Percentiles rank a stretch among this genome's conserved stretches.
Conservation (phyloP, 2,888 invertebrate species). For the Nomada flava region DNA sequence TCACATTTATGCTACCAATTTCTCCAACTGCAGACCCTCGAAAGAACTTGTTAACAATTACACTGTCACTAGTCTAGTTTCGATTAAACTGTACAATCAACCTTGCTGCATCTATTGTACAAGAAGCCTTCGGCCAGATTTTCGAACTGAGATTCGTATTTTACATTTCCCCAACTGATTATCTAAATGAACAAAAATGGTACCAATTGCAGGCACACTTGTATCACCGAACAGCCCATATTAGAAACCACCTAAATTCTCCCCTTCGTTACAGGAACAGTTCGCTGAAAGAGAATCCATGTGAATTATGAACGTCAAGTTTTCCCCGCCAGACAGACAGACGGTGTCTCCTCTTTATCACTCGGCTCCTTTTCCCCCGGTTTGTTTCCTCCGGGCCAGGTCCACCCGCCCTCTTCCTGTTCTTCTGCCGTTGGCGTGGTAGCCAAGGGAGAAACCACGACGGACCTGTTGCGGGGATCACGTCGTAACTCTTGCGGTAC, state of each 20-base stretch:
- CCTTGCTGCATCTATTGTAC: too few relatives aligned
- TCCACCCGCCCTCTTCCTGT: slow-evolving; percentile 51
- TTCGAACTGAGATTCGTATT: too few relatives aligned
- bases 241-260: background rate
- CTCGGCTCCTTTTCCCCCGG: slow-evolving; percentile 24
- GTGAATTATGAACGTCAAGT: background rate
- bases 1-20: too few relatives aligned
- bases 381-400: slow-evolving; percentile 24
- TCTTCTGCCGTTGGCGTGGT: slow-evolving; percentile 64
- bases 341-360: slow-evolving; percentile 38
- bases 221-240: too few relatives aligned
- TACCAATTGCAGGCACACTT: too few relatives aligned
- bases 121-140: too few relatives aligned
- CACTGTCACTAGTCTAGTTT: too few relatives aligned
- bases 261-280: background rate
- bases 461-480: slow-evolving; percentile 75
- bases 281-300: background rate
- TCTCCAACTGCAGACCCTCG: too few relatives aligned
- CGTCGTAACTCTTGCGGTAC: slow-evolving; percentile 71
- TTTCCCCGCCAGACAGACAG: slow-evolving; percentile 2
- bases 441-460: slow-evolving; percentile 71
- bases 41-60: too few relatives aligned
- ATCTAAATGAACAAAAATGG: too few relatives aligned
- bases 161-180: too few relatives aligned
- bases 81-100: too few relatives aligned